These are phyloP conservation scores for Penaeus indicus DNA, from an alignment of 1,140 invertebrate species.

Conservation along the genomic window DNA sequence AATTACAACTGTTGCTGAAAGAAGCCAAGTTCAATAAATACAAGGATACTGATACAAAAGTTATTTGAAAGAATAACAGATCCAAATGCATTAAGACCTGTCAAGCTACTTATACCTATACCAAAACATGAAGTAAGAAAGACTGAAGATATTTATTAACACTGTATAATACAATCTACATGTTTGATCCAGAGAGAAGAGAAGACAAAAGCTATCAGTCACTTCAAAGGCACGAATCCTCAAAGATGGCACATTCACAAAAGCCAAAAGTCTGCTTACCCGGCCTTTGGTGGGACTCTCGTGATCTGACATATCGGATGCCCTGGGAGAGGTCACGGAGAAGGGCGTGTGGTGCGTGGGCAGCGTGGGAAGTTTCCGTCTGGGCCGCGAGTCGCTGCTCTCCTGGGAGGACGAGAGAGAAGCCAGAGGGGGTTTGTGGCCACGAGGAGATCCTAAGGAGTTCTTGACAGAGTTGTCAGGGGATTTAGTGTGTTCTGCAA, in stretches of 20 bases:
- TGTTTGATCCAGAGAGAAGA: neutral
- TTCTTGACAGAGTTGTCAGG: constrained; percentile 1
- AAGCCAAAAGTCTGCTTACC: constrained; percentile 25
- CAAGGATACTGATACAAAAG: too few relatives aligned
- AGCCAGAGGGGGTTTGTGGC: constrained; percentile 40
- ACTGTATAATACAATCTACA: neutral
- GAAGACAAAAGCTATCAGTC: neutral
- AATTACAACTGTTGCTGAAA: too few relatives aligned
- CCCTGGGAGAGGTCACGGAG: constrained; percentile 42
- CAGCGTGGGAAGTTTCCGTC: constrained; percentile 70
- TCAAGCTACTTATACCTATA: too few relatives aligned
- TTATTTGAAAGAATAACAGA: too few relatives aligned
- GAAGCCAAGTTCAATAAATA: too few relatives aligned
- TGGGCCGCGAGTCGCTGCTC: constrained; percentile 69
- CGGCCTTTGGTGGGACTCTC: constrained; percentile 68
- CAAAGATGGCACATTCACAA: neutral
- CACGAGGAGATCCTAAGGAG: constrained; percentile 33
- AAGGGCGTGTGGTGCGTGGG: constrained; percentile 67
- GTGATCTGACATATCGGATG: constrained; percentile 61
- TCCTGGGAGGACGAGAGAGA: constrained; percentile 60
- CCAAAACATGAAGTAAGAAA: neutral
- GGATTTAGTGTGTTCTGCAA: constrained; percentile 70
- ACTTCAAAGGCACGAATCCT: constrained; percentile 10
- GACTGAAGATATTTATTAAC: neutral
- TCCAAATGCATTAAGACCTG: too few relatives aligned